phyloP scores from a whole-genome alignment of 2,888 invertebrate genomes.

The Blastobasis adustella region DNA sequence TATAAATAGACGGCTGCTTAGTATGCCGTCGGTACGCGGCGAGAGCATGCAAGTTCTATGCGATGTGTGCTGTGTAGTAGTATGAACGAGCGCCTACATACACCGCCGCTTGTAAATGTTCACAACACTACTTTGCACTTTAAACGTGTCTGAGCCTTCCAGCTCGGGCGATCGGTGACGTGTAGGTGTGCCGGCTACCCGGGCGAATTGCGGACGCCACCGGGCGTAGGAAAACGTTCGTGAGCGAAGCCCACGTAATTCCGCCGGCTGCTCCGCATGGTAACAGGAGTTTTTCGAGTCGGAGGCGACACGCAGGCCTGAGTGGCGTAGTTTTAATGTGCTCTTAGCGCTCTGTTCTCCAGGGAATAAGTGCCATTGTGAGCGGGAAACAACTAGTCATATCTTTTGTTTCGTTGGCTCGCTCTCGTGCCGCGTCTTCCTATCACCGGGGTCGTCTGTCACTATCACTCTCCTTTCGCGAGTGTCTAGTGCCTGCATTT shows the following conservation, averaged over 20 bases:
- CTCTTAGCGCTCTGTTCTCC: conserved; percentile 16
- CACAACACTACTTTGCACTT: conserved; percentile 3
- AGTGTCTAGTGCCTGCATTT: too few species aligned
- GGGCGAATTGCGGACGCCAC: conserved; percentile 17
- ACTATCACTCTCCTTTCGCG: too few species aligned
- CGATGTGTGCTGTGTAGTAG: conserved; percentile 16
- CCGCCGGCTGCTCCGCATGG: conserved; percentile 27
- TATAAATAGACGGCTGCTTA: conserved; percentile 38
- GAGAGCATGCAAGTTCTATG: conserved; percentile 41
- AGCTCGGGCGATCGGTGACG: conserved; percentile 23
- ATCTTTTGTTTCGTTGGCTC: too few species aligned
- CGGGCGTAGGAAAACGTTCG: conserved; percentile 5
- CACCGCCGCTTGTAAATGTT: conserved; percentile 6
- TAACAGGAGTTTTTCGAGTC: conserved; percentile 26
- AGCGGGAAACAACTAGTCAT: conserved; percentile 1
- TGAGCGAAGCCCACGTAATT: conserved; percentile 16
- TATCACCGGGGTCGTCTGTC: too few species aligned
- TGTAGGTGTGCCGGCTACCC: conserved; percentile 14
- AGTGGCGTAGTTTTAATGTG: conserved; percentile 20
- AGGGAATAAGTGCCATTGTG: conserved; percentile 10
- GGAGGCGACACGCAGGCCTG: conserved; percentile 32
- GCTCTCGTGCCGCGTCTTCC: too few species aligned
- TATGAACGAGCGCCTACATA: conserved; percentile 15
- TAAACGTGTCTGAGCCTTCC: conserved; percentile 10
- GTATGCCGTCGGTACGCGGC: conserved; percentile 39